These are phyloP conservation scores for Phenganax subtilis DNA, from an alignment of 92 coral and sea anemone species.

Conservation along the genomic window DNA sequence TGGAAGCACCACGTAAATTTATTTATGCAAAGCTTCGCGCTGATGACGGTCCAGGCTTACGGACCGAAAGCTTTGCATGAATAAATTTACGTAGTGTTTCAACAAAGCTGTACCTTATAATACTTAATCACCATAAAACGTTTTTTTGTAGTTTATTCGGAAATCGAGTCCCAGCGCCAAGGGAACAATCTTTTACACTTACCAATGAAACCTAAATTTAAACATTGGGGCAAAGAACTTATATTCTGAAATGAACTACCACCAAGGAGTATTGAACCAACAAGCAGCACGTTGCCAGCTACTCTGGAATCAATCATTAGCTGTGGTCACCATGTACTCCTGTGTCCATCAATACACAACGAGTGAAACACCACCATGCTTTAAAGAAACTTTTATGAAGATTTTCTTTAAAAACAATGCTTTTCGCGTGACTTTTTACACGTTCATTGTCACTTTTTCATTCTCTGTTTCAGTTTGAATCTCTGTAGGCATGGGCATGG, in stretches of 20 bases:
- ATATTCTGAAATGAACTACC: constrained; percentile 46
- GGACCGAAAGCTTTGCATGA: too few species aligned
- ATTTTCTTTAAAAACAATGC: constrained; percentile 42
- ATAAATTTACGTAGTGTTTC: too few species aligned
- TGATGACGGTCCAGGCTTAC: too few species aligned
- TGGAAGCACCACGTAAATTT: too few species aligned
- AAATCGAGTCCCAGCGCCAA: too few species aligned
- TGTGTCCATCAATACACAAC: too few species aligned
- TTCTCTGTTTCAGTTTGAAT: constrained; percentile 4
- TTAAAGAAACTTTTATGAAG: constrained; percentile 39
- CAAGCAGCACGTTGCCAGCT: constrained; percentile 46
- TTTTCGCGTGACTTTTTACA: constrained; percentile 16
- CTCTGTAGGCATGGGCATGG: constrained; percentile 6
- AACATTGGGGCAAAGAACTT: constrained; percentile 40
- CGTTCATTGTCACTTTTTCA: neutral
- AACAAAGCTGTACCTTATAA: too few species aligned
- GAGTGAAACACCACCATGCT: constrained; percentile 42
- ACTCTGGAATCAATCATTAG: constrained; percentile 40
- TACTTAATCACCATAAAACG: too few species aligned
- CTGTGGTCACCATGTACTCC: too few species aligned
- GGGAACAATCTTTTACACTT: too few species aligned
- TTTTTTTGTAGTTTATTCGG: too few species aligned
- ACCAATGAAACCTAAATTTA: constrained; percentile 48
- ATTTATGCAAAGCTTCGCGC: too few species aligned
- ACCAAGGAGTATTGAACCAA: constrained; percentile 48